phyloP scores from a whole-genome alignment of 1,140 invertebrate genomes.

The Penaeus japonicus region DNA sequence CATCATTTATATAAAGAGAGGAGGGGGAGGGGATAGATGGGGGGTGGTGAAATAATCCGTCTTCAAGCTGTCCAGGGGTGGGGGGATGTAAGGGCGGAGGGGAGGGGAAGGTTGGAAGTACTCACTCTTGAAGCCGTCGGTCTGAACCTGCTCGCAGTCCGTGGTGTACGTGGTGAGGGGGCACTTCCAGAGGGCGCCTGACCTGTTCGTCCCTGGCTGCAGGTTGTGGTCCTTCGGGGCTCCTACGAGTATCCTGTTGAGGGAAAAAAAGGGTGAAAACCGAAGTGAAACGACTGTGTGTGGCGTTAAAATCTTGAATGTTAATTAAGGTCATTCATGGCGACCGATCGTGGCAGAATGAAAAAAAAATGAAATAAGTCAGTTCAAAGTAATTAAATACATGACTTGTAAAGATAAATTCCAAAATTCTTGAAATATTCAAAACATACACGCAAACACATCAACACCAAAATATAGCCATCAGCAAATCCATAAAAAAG shows the following conservation, averaged over 20 bases:
- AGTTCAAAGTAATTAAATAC: too few relatives aligned
- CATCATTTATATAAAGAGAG: background rate
- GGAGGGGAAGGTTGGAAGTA: slow-evolving; percentile 54
- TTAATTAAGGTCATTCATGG: too few relatives aligned
- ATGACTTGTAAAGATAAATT: too few relatives aligned
- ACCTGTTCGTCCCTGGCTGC: slow-evolving; percentile 82
- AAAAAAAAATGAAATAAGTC: too few relatives aligned
- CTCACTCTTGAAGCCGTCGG: slow-evolving; percentile 85
- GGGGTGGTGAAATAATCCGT: background rate
- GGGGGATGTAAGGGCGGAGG: background rate
- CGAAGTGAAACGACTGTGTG: too few relatives aligned
- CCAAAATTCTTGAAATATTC: too few relatives aligned
- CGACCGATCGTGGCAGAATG: too few relatives aligned
- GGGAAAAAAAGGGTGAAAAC: slow-evolving; percentile 59
- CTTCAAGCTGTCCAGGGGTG: background rate
- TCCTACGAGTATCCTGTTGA: slow-evolving; percentile 87
- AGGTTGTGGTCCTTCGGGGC: slow-evolving; percentile 86
- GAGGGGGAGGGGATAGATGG: background rate
- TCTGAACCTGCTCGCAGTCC: slow-evolving; percentile 85
- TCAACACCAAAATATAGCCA: too few relatives aligned
- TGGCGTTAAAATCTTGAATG: too few relatives aligned
- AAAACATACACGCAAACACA: background rate
- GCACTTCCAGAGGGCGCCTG: slow-evolving; percentile 89
- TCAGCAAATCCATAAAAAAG: too few relatives aligned
- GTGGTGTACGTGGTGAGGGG: slow-evolving; percentile 72